A percentile compares a stretch with the other conserved stretches of the same genome.
Evolutionary conservation across 2,888 invertebrate genomes (phyloP).

Genomic region (Epicampocera succincta): DNA sequence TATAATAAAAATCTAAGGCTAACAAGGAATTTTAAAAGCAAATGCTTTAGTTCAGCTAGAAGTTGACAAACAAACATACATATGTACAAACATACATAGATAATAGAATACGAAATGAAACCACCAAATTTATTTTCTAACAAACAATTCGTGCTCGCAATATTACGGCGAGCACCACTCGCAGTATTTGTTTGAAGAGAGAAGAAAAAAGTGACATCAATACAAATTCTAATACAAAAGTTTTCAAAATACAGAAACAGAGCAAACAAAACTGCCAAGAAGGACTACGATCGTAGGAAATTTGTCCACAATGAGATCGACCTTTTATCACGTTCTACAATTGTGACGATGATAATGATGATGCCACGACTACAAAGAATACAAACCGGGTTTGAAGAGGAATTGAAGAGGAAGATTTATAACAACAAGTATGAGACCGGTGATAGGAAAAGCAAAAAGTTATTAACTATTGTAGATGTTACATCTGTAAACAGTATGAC

Average conservation of each 20-base stretch:
- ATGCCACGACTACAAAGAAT: slow-evolving; percentile 24
- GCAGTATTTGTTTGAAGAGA: slow-evolving; percentile 42
- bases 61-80: too few relatives aligned
- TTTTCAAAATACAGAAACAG: slow-evolving; percentile 18
- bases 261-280: slow-evolving; percentile 3
- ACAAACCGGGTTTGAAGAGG: slow-evolving; percentile 10
- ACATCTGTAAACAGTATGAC: slow-evolving; percentile 52
- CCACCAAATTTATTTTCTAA: slow-evolving; percentile 44
- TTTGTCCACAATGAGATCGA: slow-evolving; percentile 79
- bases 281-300: slow-evolving; percentile 70
- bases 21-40: slow-evolving; percentile 27
- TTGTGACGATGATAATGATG: slow-evolving; percentile 6
- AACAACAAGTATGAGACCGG: slow-evolving; percentile 22
- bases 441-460: too few relatives aligned
- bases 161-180: slow-evolving; percentile 48
- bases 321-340: slow-evolving; percentile 74
- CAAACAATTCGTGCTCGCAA: slow-evolving; percentile 34
- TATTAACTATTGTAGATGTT: slow-evolving; percentile 36
- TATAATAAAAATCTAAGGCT: slow-evolving; percentile 42
- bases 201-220: slow-evolving; percentile 51
- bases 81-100: too few relatives aligned
- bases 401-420: slow-evolving; percentile 36
- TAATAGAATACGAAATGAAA: slow-evolving; percentile 27
- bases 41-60: slow-evolving; percentile 10
- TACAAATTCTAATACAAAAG: slow-evolving; percentile 39